phyloP scores from a whole-genome alignment of 1,140 invertebrate species.

The Orius laevigatus region DNA sequence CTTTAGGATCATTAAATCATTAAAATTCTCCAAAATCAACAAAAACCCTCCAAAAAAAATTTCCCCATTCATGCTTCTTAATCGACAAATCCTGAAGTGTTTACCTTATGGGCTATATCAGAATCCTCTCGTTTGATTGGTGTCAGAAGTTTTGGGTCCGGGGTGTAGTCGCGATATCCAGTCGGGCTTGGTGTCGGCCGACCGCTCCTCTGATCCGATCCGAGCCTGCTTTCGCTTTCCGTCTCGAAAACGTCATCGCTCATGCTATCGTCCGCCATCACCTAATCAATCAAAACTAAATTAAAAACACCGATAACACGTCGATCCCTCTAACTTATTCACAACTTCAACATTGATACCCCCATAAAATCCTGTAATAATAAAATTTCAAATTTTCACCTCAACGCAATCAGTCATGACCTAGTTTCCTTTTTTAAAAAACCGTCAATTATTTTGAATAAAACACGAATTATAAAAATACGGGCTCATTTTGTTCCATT shows the following conservation, averaged over 20 bases:
- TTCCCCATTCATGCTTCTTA: not conserved
- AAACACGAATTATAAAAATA: too few species aligned
- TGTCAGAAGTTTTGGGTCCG: constrained; percentile 44
- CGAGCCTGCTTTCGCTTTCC: constrained; percentile 23
- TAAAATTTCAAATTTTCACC: too few species aligned
- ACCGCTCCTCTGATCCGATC: constrained; percentile 24
- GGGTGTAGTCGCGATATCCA: constrained; percentile 59
- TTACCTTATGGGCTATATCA: constrained; percentile 21
- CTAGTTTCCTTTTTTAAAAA: too few species aligned
- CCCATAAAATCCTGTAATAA: too few species aligned
- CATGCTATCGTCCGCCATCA: constrained; percentile 43
- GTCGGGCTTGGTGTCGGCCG: constrained; percentile 44
- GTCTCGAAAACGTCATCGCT: constrained; percentile 64
- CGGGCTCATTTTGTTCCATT: too few species aligned
- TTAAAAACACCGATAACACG: constrained; percentile 9
- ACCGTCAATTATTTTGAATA: too few species aligned
- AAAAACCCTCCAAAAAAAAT: not conserved
- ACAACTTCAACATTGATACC: too few species aligned
- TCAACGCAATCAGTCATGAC: too few species aligned
- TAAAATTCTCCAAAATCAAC: too few species aligned
- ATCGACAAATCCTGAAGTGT: not conserved
- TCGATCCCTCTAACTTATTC: not conserved
- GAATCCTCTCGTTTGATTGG: constrained; percentile 14
- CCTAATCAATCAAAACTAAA: constrained; percentile 20
- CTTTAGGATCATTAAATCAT: too few species aligned